A percentile compares a stretch with the other conserved stretches of the same genome.
Evolutionary conservation across 2,113 vertebrate species (phyloP).

Genomic region (Anarhynchus alexandrinus): DNA sequence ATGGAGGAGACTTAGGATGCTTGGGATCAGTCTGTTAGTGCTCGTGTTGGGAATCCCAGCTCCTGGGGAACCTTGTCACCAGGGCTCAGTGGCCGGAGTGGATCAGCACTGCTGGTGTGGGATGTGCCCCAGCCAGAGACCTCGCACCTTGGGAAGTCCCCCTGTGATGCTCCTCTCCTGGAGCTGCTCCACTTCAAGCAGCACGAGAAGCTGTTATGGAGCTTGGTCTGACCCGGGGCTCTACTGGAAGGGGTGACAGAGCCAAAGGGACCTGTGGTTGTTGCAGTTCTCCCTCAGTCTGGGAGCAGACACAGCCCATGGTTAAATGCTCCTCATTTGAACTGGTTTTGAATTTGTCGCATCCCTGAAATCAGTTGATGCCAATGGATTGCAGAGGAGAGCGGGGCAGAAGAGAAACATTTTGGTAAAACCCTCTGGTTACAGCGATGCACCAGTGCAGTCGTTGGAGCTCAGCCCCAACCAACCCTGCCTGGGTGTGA

Average conservation of each 20-base stretch:
- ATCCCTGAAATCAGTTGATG: neutral
- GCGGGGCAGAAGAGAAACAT: neutral
- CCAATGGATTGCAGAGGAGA: neutral
- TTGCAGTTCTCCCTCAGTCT: neutral
- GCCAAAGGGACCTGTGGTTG: neutral
- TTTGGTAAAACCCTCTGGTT: rapidly evolving
- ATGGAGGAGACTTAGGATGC: neutral
- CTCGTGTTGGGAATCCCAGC: neutral
- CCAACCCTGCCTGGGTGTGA: rapidly evolving
- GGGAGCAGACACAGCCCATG: neutral
- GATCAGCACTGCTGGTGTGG: neutral
- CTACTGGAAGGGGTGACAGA: neutral
- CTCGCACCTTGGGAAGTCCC: neutral
- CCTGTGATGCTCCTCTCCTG: rapidly evolving
- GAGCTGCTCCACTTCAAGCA: neutral
- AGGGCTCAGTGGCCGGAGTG: rapidly evolving
- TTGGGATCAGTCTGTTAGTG: neutral
- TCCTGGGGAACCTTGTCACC: neutral
- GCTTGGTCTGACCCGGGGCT: neutral
- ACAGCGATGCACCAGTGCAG: rapidly evolving
- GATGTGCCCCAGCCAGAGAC: neutral
- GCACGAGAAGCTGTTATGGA: neutral
- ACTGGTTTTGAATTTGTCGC: neutral
- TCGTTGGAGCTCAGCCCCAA: neutral
- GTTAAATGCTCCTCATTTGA: neutral